phyloP scores from a whole-genome alignment of 2,113 vertebrate genomes.

The Collichthys lucidus region DNA sequence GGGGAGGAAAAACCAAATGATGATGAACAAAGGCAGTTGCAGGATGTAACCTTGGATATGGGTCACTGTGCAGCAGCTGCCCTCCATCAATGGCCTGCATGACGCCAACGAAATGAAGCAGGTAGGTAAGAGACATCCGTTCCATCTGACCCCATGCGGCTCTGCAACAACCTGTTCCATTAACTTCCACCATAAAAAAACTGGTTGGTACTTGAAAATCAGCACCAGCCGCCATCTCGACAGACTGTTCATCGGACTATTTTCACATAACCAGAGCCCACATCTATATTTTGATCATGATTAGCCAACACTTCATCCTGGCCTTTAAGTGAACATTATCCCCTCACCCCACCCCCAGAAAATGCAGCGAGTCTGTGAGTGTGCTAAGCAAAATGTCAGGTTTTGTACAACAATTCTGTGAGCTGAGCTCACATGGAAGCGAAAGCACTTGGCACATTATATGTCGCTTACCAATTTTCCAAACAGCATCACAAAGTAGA shows the following conservation, averaged over 20 bases:
- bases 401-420: constrained; percentile 21
- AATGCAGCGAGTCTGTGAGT: neutral
- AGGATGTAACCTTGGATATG: constrained; percentile 62
- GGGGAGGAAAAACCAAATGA: constrained; percentile 28
- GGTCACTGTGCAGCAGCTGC: constrained; percentile 60
- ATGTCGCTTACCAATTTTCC: constrained; percentile 1
- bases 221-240: constrained; percentile 29
- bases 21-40: constrained; percentile 55
- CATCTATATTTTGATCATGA: constrained; percentile 53
- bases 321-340: constrained; percentile 21
- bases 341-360: neutral
- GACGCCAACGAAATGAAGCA: constrained; percentile 65
- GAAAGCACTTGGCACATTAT: constrained; percentile 12
- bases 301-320: constrained; percentile 48
- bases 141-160: constrained; percentile 65
- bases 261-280: constrained; percentile 31
- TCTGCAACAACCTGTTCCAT: constrained; percentile 67
- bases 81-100: constrained; percentile 63
- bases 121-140: constrained; percentile 58
- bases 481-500: neutral
- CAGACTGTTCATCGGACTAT: constrained; percentile 29
- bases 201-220: constrained; percentile 58
- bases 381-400: constrained; percentile 16
- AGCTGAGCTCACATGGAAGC: neutral
- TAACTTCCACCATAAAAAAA: constrained; percentile 59